phyloP scores from a whole-genome alignment of 53 echinoderm and acorn worm genomes.

The Stichopus horrens region DNA sequence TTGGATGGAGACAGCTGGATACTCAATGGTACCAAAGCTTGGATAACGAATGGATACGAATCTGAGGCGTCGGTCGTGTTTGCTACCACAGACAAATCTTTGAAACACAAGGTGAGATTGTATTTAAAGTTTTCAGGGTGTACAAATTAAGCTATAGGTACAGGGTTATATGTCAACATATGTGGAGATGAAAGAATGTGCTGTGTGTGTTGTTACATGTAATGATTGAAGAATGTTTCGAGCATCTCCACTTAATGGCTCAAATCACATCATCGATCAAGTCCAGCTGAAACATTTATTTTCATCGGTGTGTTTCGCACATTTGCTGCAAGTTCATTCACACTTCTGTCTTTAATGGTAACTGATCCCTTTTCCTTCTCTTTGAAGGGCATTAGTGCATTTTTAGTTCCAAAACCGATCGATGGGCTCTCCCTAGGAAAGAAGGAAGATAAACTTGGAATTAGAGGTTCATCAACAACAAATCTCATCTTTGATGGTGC shows the following conservation, averaged over 20 bases:
- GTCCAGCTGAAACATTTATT: too few species aligned
- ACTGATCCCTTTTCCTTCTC: neutral
- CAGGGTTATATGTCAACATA: too few species aligned
- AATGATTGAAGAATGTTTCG: too few species aligned
- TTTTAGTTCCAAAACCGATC: conserved; percentile 85
- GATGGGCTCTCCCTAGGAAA: conserved; percentile 89
- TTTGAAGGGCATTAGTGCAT: conserved; percentile 89
- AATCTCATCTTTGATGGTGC: conserved; percentile 98
- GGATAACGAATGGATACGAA: conserved; percentile 98
- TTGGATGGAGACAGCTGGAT: conserved; percentile 85
- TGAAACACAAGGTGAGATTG: conserved; percentile 88
- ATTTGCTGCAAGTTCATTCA: too few species aligned
- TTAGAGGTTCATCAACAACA: conserved; percentile 90
- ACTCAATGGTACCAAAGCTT: conserved; percentile 90
- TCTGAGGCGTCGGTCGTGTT: conserved; percentile 82
- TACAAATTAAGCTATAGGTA: too few species aligned
- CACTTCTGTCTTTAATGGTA: neutral
- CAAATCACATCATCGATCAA: too few species aligned
- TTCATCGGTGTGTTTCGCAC: too few species aligned
- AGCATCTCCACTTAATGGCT: too few species aligned
- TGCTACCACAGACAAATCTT: conserved; percentile 89
- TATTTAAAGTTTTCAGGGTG: neutral
- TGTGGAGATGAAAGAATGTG: too few species aligned
- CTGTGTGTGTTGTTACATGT: too few species aligned
- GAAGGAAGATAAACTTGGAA: conserved; percentile 97